A percentile compares a stretch with the other conserved stretches of the same genome.
phyloP scores from a whole-genome alignment of 2,888 invertebrate species.

The Erebia ligea region DNA sequence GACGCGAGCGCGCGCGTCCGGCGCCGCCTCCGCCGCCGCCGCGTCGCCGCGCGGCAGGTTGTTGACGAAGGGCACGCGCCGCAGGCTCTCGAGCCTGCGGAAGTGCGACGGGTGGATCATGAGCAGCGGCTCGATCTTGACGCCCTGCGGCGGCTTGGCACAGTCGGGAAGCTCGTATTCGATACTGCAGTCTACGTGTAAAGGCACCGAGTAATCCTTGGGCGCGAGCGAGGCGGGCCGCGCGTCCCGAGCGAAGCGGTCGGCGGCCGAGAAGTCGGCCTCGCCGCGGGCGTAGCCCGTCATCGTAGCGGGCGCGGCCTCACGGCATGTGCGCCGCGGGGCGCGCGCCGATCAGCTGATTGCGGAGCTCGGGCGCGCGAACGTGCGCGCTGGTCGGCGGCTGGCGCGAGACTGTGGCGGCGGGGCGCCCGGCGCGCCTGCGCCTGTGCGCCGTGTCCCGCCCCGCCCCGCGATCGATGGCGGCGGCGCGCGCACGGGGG shows the following conservation, averaged over 20 bases:
- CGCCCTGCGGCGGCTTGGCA: constrained; percentile 93
- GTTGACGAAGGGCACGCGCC: constrained; percentile 92
- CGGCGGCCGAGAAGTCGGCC: constrained; percentile 71
- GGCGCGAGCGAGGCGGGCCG: constrained; percentile 81
- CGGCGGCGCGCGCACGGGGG: constrained; percentile 51
- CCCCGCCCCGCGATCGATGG: constrained; percentile 59
- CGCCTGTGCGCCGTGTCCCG: constrained; percentile 55
- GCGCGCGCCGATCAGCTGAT: constrained; percentile 78
- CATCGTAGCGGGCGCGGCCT: constrained; percentile 76
- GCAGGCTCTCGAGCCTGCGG: constrained; percentile 92
- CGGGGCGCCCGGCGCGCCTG: constrained; percentile 44
- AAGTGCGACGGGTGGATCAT: constrained; percentile 96
- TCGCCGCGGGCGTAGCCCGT: constrained; percentile 81
- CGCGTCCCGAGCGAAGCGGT: constrained; percentile 64
- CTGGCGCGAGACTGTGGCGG: constrained; percentile 65
- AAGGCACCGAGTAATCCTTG: constrained; percentile 93
- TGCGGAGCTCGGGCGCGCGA: constrained; percentile 60
- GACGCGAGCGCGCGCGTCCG: constrained; percentile 51
- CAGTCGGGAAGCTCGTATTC: constrained; percentile 95
- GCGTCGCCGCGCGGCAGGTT: constrained; percentile 87
- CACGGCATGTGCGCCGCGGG: constrained; percentile 79
- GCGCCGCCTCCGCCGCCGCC: constrained; percentile 59
- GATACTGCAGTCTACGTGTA: constrained; percentile 95
- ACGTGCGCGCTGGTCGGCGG: constrained; percentile 65
- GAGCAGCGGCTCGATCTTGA: constrained; percentile 91